Base-by-base conservation (phyloP, 2,113 vertebrate genomes). In the Polypterus senegalus region DNA sequence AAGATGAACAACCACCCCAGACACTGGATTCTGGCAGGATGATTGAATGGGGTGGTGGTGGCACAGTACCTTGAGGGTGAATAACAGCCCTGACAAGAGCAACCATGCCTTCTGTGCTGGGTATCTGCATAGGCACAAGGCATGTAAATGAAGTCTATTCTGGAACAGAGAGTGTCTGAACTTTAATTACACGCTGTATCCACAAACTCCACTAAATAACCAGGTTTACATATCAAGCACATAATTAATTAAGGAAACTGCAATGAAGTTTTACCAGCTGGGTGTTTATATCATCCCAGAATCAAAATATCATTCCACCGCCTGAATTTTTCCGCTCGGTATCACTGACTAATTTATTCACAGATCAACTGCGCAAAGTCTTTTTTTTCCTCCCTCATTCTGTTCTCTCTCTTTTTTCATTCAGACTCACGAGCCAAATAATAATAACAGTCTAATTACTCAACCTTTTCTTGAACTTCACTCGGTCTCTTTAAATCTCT, bases 371-470 rank as follows among this genome's bases (percentile, higher is more conserved):
- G 52, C 9, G 4, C 9, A 55, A 11, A 9, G 10, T 47, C 45
- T 46, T 61, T 54, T 43, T 27, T 61, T 49, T 27, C 27, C 27
- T 27, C 27, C 27, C 27, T 27, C 27, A 27, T 63, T 46, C 65
- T 61, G 57, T 63, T 62, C 66, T 57, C 59, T 66, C 60, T 61
- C 55, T 60, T 3, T 43, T 61, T 58, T 62, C 4, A 53, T 51
- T 44, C 56, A 65, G 56, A 51, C 69, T 51, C 48, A 57, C 63
- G 44, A 53, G 56, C 61, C 64, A 72, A 76, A 74, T 81, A 78
- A 79, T 77, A 75, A 74, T 72, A 77, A 71, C 66, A 74, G 70
- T 71, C 73, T 74, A 76, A 78, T 79, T 75, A 75, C 79, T 81
- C 70, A 79, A 75, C 52, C 75, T 74, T 72, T 67, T 70, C 69